Conservation (phyloP, 2,113 vertebrate genomes). For the Apistogramma diplotaenia region DNA sequence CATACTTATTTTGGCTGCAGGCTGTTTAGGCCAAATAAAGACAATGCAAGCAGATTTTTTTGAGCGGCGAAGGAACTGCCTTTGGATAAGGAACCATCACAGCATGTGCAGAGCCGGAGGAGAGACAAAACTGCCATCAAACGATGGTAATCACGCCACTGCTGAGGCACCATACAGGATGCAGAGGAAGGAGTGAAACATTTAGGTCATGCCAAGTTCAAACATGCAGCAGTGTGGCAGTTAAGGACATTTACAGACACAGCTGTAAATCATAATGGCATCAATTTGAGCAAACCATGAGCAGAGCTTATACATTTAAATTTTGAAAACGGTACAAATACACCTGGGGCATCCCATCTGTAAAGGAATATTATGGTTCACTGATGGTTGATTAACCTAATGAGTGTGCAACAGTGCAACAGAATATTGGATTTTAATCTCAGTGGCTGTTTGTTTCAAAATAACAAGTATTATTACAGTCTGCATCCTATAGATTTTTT, state of each 20-base stretch:
- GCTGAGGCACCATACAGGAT: constrained; percentile 31
- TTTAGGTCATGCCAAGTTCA: constrained; percentile 50
- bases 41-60: constrained; percentile 66
- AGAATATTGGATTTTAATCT: not conserved
- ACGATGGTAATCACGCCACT: not conserved
- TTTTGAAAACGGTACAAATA: not conserved
- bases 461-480: not conserved
- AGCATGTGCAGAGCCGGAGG: constrained; percentile 46
- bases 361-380: not conserved
- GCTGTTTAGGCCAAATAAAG: constrained; percentile 40
- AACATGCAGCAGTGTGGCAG: constrained; percentile 2
- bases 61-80: constrained; percentile 56
- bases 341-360: not conserved
- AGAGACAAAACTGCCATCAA: constrained; percentile 55
- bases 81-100: constrained; percentile 62
- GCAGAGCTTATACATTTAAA: not conserved
- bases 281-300: not conserved
- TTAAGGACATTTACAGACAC: not conserved
- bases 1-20: constrained; percentile 31
- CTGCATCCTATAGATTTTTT: not conserved
- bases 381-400: not conserved
- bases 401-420: not conserved
- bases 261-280: not conserved
- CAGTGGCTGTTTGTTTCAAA: not conserved
- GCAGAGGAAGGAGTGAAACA: constrained; percentile 39